Evolutionary conservation across 1,140 invertebrate species (phyloP).

Genomic region (Prorops nasuta): DNA sequence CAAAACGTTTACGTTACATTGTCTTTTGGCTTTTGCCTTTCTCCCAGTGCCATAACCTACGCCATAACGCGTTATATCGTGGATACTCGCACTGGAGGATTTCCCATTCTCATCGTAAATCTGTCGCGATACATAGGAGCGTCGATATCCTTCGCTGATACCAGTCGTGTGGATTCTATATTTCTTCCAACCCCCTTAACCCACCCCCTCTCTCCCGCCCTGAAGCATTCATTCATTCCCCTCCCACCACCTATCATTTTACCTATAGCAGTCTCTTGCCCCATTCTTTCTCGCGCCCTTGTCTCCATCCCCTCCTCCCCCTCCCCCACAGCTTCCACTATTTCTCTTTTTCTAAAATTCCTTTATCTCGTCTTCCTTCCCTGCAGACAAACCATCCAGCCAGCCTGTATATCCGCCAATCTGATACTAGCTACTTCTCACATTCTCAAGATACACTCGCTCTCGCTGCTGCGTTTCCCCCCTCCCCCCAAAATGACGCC

Average conservation of each 20-base stretch:
- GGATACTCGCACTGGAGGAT: too few species aligned
- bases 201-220: conserved; percentile 1
- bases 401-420: too few species aligned
- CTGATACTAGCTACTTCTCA: too few species aligned
- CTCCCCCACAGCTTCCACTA: not conserved
- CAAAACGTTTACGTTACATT: too few species aligned
- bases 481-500: too few species aligned
- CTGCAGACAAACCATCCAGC: not conserved
- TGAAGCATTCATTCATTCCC: conserved; percentile 9
- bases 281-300: not conserved
- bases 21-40: too few species aligned
- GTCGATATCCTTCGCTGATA: conserved; percentile 32
- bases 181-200: conserved; percentile 3
- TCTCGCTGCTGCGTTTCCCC: too few species aligned
- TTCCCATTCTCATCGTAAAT: conserved; percentile 35
- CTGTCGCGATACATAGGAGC: conserved; percentile 19
- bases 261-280: not conserved
- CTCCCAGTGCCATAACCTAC: too few species aligned
- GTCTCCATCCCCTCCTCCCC: not conserved
- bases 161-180: too few species aligned
- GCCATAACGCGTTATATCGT: too few species aligned
- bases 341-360: not conserved
- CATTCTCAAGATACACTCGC: too few species aligned
- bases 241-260: conserved; percentile 8
- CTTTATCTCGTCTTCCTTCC: not conserved